A percentile compares a stretch with the other conserved stretches of the same genome.
Evolutionary conservation across 1,140 invertebrate genomes (phyloP).

Genomic region (Catajapyx aquilonaris): DNA sequence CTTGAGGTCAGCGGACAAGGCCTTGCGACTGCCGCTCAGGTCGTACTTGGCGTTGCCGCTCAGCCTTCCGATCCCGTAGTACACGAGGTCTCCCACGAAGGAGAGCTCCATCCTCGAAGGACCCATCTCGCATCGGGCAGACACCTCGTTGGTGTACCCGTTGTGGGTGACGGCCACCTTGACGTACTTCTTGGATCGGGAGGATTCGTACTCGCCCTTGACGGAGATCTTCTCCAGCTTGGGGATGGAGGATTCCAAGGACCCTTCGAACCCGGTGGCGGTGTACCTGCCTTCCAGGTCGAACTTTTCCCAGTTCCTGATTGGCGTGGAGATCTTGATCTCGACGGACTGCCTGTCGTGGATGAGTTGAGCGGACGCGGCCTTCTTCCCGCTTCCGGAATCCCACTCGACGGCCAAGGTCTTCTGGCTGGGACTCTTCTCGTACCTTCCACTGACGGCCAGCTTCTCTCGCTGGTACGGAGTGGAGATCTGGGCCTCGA

Average conservation of each 20-base stretch:
- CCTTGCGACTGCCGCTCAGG: not conserved
- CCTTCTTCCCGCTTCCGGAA: not conserved
- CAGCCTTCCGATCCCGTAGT: not conserved
- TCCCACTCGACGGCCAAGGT: not conserved
- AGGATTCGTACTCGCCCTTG: not conserved
- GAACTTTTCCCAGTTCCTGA: slow-evolving; percentile 3
- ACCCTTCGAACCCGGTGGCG: slow-evolving; percentile 2
- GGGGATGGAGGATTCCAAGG: slow-evolving; percentile 4
- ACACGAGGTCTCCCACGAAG: slow-evolving; percentile 1
- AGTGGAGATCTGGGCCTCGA: not conserved
- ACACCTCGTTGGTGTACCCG: not conserved
- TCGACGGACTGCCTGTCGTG: not conserved
- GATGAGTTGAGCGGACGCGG: not conserved
- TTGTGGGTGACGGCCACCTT: not conserved
- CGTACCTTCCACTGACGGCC: not conserved
- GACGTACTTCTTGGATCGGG: not conserved
- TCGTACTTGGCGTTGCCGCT: slow-evolving; percentile 3
- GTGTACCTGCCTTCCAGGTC: not conserved
- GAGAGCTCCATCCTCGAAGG: not conserved
- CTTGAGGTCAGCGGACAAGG: not conserved
- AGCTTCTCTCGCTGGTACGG: slow-evolving; percentile 1
- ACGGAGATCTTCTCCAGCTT: not conserved
- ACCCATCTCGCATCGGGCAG: not conserved
- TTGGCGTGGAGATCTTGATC: slow-evolving; percentile 1
- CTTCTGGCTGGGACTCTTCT: not conserved